phyloP scores from a whole-genome alignment of 1,140 invertebrate species.

The Anastrepha ludens region DNA sequence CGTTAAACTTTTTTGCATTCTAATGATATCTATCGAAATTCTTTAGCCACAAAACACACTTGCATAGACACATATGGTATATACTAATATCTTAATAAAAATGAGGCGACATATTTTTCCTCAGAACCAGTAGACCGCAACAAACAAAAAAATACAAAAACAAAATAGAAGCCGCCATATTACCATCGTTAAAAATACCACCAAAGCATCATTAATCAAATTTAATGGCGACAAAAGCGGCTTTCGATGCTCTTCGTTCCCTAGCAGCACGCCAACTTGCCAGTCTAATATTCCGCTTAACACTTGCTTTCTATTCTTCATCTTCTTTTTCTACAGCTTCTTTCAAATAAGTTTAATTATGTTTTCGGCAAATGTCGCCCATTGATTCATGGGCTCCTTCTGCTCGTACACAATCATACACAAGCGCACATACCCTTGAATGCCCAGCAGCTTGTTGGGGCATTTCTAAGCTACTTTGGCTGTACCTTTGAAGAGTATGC shows the following conservation, averaged over 20 bases:
- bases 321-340: no score
- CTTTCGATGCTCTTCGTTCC: not conserved
- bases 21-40: no score
- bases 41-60: no score
- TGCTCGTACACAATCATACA: not conserved
- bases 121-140: not conserved
- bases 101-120: not conserved
- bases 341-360: slow-evolving; percentile 9
- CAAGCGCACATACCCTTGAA: not conserved
- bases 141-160: not conserved
- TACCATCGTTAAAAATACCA: not conserved
- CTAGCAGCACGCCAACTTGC: no score
- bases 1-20: no score
- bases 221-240: slow-evolving; percentile 10
- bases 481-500: not conserved
- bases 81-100: not conserved
- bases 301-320: not conserved
- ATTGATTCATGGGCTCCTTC: not conserved
- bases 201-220: slow-evolving; percentile 9
- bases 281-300: not conserved
- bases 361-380: not conserved
- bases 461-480: not conserved
- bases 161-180: not conserved
- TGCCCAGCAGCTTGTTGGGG: not conserved
- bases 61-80: no score